These are phyloP conservation scores for Xenopus tropicalis DNA, from an alignment of 2,113 vertebrate species.

Conservation along the genomic window UCB_Xtro_10.0 CM004446.2:2627501-2628000, in stretches of 20 bases:
- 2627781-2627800: not conserved
- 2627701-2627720: not conserved
- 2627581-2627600: not conserved
- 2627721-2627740: not conserved
- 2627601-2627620: constrained; percentile 6
- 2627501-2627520: not conserved
- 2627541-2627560: constrained; percentile 7
- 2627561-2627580: constrained; percentile 2
- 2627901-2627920: too few relatives aligned
- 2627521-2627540: not conserved
- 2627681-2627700: not conserved
- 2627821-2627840: not conserved
- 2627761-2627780: not conserved
- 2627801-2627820: not conserved
- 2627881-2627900: not conserved
- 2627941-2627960: too few relatives aligned
- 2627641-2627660: constrained; percentile 8
- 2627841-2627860: not conserved
- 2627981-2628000: too few relatives aligned
- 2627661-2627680: not conserved
- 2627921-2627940: not conserved
- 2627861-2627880: too few relatives aligned
- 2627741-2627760: not conserved
- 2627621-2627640: constrained; percentile 29
- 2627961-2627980: not conserved